Conservation (phyloP, 2,888 invertebrate genomes). For the Phyllotreta cruciferae region DNA sequence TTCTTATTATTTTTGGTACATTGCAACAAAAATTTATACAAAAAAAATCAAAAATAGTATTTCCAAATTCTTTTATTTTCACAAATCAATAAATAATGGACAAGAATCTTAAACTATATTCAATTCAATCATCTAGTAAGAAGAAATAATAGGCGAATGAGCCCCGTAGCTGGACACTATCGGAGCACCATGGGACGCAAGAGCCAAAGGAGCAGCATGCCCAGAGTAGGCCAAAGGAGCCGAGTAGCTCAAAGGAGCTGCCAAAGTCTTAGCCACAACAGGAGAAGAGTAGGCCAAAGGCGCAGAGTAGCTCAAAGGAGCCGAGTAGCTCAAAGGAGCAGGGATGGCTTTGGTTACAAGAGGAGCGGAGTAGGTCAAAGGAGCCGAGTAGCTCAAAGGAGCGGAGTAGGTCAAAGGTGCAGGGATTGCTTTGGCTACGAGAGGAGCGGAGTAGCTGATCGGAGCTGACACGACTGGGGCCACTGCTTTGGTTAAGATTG, state of each 20-base stretch:
- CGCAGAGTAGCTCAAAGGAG: constrained; percentile 25
- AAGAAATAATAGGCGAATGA: constrained; percentile 63
- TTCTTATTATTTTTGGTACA: no score
- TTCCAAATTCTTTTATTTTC: no score
- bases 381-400: background rate
- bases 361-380: constrained; percentile 48
- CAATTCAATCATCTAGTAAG: constrained; percentile 17
- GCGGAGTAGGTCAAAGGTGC: constrained; percentile 38
- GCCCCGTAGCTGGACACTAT: constrained; percentile 53
- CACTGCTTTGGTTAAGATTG: constrained; percentile 32
- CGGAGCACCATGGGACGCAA: constrained; percentile 63
- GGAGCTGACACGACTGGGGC: constrained; percentile 40
- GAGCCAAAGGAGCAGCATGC: constrained; percentile 45
- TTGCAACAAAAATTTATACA: no score
- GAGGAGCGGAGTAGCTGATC: constrained; percentile 49
- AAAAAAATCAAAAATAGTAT: no score
- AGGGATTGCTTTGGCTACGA: constrained; percentile 26
- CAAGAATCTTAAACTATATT: no score
- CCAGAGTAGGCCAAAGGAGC: background rate
- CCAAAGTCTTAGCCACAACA: constrained; percentile 54
- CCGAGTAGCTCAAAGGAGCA: background rate
- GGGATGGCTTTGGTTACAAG: constrained; percentile 54
- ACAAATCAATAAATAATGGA: constrained; percentile 3
- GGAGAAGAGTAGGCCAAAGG: constrained; percentile 48
- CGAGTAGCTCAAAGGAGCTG: background rate